These are phyloP conservation scores for Cerceris rybyensis DNA, from an alignment of 2,888 invertebrate genomes.

Conservation along the genomic window DNA sequence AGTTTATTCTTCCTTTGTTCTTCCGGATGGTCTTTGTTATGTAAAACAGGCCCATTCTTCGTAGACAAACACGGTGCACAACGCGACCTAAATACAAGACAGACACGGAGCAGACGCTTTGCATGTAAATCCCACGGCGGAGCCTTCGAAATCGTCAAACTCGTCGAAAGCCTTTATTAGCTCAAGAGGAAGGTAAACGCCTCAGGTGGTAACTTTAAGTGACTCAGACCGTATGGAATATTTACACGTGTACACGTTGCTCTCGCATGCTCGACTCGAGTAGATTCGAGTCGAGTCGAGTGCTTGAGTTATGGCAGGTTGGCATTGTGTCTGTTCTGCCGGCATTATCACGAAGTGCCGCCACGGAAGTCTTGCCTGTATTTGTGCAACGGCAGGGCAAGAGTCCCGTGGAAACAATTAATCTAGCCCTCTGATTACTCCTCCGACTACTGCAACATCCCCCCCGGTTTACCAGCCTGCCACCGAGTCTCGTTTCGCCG, in stretches of 20 bases:
- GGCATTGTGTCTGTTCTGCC: constrained; percentile 68
- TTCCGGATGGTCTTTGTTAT: constrained; percentile 2
- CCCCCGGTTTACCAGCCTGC: constrained; percentile 47
- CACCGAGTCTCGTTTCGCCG: constrained; percentile 48
- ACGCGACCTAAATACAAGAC: background rate
- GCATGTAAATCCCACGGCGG: background rate
- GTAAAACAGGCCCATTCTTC: background rate
- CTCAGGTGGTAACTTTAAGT: constrained; percentile 54
- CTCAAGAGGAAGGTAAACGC: constrained; percentile 53
- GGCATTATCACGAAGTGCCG: constrained; percentile 65
- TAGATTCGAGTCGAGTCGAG: constrained; percentile 6
- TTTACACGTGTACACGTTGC: constrained; percentile 44
- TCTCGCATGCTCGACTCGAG: background rate
- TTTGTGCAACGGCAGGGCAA: constrained; percentile 70
- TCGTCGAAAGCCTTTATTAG: constrained; percentile 49
- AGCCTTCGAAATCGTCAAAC: constrained; percentile 46
- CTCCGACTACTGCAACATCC: constrained; percentile 62
- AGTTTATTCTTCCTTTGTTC: background rate
- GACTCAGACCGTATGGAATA: constrained; percentile 50
- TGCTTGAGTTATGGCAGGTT: constrained; percentile 63
- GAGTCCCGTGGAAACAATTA: constrained; percentile 81
- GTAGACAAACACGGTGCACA: background rate
- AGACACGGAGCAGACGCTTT: background rate
- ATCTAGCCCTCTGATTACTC: constrained; percentile 80
- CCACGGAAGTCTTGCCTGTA: constrained; percentile 61